Evolutionary conservation across 2,113 vertebrate species (phyloP), one percentile per base, ranked within the genome.

Genomic region (Oncorhynchus clarkii): DNA sequence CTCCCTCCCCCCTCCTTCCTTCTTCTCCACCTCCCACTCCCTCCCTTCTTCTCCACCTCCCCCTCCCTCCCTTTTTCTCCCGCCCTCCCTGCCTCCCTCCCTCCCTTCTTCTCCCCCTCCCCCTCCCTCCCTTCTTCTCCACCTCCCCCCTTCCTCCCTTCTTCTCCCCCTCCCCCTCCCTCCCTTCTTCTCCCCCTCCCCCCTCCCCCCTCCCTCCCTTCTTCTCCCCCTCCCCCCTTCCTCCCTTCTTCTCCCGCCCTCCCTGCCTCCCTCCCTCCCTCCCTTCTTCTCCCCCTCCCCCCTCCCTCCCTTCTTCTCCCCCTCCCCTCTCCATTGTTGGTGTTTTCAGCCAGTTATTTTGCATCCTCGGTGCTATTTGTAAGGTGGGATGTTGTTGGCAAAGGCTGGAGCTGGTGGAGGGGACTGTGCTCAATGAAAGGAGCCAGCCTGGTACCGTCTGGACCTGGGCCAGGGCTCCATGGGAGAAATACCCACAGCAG

Each of bases 381-480:
- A 76, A 83, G 86, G 80, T 86, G 78, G 79, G 85, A 84, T 88
- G 79, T 80, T 85, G 87, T 84, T 90, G 81, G 87, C 84, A 85
- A 88, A 83, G 76, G 57, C 27, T 22, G 67, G 75, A 76, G 80
- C 76, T 86, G 87, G 87, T 83, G 24, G 34, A 12, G 60, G 86
- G 83, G 79, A 74, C 80, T 75, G 78, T 84, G 75, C 87, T 78
- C 80, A 82, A 83, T 85, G 86, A 88, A 89, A 91, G 80, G 76
- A 88, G 78, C 82, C 83, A 86, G 89, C 87, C 86, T 90, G 90
- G 90, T 81, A 88, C 89, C 39, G 70, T 80, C 83, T 92, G 91
- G 90, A 91, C 78, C 82, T 70, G 62, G 77, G 89, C 92, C 92
- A 92, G 59, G 75, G 27, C 87, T 88, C 84, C 82, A 80, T 79